Percentiles rank a stretch among this genome's conserved stretches.
Evolutionary conservation across 2,888 invertebrate genomes (phyloP).

Genomic region (Perithous albicinctus): DNA sequence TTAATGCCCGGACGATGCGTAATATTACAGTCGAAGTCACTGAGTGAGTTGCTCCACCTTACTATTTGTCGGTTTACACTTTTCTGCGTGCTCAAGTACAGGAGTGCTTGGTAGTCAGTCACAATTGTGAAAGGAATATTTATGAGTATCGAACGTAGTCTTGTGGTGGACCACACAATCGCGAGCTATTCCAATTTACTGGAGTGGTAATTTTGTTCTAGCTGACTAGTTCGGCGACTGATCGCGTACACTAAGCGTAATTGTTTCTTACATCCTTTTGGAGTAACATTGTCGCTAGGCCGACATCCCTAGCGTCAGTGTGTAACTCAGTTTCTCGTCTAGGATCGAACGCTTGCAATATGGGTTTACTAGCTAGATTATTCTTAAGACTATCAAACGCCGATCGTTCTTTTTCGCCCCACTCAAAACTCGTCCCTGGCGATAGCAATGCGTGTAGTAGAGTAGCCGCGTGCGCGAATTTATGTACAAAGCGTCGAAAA

Average conservation of each 20-base stretch:
- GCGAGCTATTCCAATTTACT: slow-evolving; percentile 57
- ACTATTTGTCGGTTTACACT: slow-evolving; percentile 1
- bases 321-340: slow-evolving; percentile 1
- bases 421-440: too few species aligned
- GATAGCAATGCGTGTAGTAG: too few species aligned
- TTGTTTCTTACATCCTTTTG: slow-evolving; percentile 63
- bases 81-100: slow-evolving; percentile 13
- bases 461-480: too few species aligned
- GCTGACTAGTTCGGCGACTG: slow-evolving; percentile 69
- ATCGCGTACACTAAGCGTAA: slow-evolving; percentile 70
- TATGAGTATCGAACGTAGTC: slow-evolving; percentile 4
- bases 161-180: slow-evolving; percentile 4
- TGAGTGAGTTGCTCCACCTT: not conserved
- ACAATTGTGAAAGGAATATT: slow-evolving; percentile 10
- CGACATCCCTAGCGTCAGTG: slow-evolving; percentile 14
- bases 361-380: slow-evolving; percentile 15
- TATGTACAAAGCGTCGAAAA: too few species aligned
- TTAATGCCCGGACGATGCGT: slow-evolving; percentile 62
- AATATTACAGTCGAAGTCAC: slow-evolving; percentile 63
- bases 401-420: slow-evolving; percentile 24
- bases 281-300: slow-evolving; percentile 26
- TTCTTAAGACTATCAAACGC: slow-evolving; percentile 27
- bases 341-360: slow-evolving; percentile 34
- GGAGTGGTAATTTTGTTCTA: slow-evolving; percentile 71
- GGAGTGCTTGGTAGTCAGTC: not conserved